Evolutionary conservation across 2,113 vertebrate genomes (phyloP).

Genomic region (Petaurus breviceps): DNA sequence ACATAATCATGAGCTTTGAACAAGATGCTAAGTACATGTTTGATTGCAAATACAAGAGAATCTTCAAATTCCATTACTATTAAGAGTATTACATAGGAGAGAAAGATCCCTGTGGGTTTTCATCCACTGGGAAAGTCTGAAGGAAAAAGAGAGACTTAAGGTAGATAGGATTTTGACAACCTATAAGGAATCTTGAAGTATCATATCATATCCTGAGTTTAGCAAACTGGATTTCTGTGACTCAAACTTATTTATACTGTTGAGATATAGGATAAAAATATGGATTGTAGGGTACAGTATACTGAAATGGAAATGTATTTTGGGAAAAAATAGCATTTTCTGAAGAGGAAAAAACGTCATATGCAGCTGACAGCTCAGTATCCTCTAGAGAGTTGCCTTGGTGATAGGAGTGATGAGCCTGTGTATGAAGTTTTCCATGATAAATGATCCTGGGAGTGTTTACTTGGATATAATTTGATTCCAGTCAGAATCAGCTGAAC

Average conservation of each 20-base stretch:
- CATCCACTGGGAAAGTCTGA: background rate
- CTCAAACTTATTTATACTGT: conserved; percentile 23
- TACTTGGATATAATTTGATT: background rate
- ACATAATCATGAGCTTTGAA: too few species aligned
- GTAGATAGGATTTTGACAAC: background rate
- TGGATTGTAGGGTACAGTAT: background rate
- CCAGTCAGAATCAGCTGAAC: background rate
- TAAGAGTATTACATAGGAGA: background rate
- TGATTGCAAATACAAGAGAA: too few species aligned
- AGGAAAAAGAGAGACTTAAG: background rate
- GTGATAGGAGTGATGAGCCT: background rate
- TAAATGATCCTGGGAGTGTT: background rate
- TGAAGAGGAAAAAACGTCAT: background rate
- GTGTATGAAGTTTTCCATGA: background rate
- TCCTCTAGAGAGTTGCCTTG: background rate
- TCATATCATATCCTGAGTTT: background rate
- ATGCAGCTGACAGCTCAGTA: background rate
- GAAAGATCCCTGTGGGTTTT: background rate
- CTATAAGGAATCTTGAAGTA: background rate
- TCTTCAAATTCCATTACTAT: too few species aligned
- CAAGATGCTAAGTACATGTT: too few species aligned
- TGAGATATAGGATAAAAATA: background rate
- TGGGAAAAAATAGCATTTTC: background rate
- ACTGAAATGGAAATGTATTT: background rate
- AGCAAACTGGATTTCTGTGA: background rate